Evolutionary conservation across 2,797 vertebrate species (phyloP).

Genomic region (Argyrosomus regius): DNA sequence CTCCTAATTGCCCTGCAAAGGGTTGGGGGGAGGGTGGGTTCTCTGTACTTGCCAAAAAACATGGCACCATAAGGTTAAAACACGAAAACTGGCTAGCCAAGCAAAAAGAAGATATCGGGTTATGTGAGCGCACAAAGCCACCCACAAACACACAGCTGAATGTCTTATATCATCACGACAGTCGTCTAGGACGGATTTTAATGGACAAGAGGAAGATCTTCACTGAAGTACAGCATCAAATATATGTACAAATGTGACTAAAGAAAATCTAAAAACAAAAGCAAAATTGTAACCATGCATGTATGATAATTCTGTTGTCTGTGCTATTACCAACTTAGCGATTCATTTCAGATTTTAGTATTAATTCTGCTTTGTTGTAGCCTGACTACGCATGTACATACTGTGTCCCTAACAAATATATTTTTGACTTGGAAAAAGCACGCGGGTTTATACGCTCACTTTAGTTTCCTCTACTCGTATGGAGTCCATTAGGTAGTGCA

Average conservation of each 20-base stretch:
- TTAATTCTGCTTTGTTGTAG: not conserved
- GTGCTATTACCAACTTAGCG: not conserved
- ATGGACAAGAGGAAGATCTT: not conserved
- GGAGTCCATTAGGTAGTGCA: slow-evolving; percentile 95
- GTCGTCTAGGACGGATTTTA: not conserved
- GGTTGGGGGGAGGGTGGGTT: slow-evolving; percentile 32
- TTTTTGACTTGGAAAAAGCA: not conserved
- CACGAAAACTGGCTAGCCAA: slow-evolving; percentile 43
- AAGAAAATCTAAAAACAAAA: not conserved
- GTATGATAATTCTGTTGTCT: not conserved
- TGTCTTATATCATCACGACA: not conserved
- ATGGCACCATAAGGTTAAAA: slow-evolving; percentile 65
- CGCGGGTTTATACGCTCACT: slow-evolving; percentile 79
- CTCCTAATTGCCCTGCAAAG: slow-evolving; percentile 79
- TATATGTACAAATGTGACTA: not conserved
- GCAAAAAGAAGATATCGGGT: slow-evolving; percentile 15
- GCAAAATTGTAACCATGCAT: not conserved
- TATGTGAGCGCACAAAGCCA: slow-evolving; percentile 19
- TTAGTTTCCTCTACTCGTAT: slow-evolving; percentile 97
- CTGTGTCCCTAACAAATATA: not conserved
- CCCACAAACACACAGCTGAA: slow-evolving; percentile 10
- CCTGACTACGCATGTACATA: not conserved
- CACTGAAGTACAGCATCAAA: not conserved
- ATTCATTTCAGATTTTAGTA: not conserved
- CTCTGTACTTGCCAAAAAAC: slow-evolving; percentile 63